Evolutionary conservation across 2,113 vertebrate genomes (phyloP), one percentile per base, ranked within the genome.

Genomic region (Antidorcas marsupialis): DNA sequence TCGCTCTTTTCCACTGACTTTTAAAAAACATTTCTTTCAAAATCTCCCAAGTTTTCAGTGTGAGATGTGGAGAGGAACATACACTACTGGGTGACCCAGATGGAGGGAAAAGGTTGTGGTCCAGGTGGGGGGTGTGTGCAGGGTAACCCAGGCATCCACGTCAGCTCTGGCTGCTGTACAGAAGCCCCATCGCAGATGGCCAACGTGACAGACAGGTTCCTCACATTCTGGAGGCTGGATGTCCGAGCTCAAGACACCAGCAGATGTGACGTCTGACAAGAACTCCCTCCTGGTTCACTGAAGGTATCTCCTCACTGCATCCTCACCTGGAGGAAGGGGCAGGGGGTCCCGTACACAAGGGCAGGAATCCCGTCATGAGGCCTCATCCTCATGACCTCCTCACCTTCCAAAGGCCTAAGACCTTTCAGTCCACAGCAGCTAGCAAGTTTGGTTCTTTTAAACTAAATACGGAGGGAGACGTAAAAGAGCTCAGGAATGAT

Each of bases 231-330:
- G 52, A 71, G 39, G 21, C 52, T 36, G 64, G 30, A 52, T 2
- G 39, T 36, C 39, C 30, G 4, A n/a, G 62, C 2, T 6, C 14
- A 83, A 43, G 36, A 50, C 0, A 1, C 11, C 8, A 2, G 47
- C 21, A n/a, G 16, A 39, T 30, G 2, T 12, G 47, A 36, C 17
- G 79, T 52, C 79, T 30, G 17, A 28, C 1, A 17, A 12, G 78
- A 6, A 7, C 60, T 15, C 60, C n/a, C 0, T 67, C 50, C 93
- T 50, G 43, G 33, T 5, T 39, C 76, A 28, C 15, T 36, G 59
- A 7, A 1, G 4, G 16, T 0, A 1, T 7, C 16, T 28, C 21
- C 30, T 9, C 0, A 6, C 76, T 17, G 12, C 1, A 25, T 33
- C 33, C 33, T 39, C 27, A 2, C 16, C 50, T 16, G 60, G 79